Conservation (phyloP, 1,140 invertebrate genomes). For the Antheraea mylitta region DNA sequence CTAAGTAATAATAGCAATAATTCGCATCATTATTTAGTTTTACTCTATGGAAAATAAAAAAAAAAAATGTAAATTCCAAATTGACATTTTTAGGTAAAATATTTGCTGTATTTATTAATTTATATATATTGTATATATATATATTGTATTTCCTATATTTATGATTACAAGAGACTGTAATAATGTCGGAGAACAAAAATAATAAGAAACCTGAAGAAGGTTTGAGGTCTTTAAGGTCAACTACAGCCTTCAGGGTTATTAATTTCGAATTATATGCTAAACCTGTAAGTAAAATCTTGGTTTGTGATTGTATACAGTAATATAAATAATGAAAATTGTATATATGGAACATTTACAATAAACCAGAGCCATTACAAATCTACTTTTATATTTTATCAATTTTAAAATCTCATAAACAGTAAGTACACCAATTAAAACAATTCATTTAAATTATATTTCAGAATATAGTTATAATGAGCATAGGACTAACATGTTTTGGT, state of each 20-base stretch:
- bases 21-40: too few species aligned
- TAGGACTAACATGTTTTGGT: slow-evolving; percentile 85
- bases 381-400: too few species aligned
- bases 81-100: too few species aligned
- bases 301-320: not conserved
- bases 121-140: slow-evolving; percentile 17
- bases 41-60: too few species aligned
- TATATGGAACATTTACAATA: too few species aligned
- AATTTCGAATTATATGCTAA: slow-evolving; percentile 92
- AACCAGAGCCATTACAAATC: too few species aligned
- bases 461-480: slow-evolving; percentile 89
- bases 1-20: too few species aligned
- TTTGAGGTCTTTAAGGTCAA: slow-evolving; percentile 85
- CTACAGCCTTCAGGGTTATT: slow-evolving; percentile 84
- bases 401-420: too few species aligned
- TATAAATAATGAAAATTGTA: too few species aligned
- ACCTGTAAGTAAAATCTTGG: slow-evolving; percentile 81
- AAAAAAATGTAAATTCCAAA: too few species aligned
- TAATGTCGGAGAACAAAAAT: slow-evolving; percentile 39
- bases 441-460: slow-evolving; percentile 72
- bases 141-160: not conserved
- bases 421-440: not conserved
- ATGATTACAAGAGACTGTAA: not conserved
- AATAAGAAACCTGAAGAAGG: slow-evolving; percentile 85
- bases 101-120: too few species aligned